Evolutionary conservation across 2,888 invertebrate species (phyloP).

Genomic region (Marasmarcha lunaedactyla): DNA sequence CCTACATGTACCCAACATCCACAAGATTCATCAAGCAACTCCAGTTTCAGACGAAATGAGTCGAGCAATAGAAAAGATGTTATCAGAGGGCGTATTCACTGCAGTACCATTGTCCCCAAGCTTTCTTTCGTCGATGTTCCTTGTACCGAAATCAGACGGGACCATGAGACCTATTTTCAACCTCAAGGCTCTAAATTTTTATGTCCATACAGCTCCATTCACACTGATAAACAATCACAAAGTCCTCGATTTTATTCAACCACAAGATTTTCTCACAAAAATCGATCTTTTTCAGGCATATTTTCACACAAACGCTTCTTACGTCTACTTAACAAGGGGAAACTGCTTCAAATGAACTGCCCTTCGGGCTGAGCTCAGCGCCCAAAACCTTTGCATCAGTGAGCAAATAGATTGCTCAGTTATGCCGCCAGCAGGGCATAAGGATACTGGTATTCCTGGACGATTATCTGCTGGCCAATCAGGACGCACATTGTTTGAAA

Average conservation of each 20-base stretch:
- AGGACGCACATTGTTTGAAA: background rate
- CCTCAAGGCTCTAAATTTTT: conserved; percentile 13
- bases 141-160: conserved; percentile 10
- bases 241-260: conserved; percentile 12
- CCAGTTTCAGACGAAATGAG: background rate
- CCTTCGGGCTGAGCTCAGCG: conserved; percentile 21
- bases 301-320: background rate
- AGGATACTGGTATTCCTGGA: background rate
- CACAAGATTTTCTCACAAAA: conserved; percentile 14
- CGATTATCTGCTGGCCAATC: conserved; percentile 1
- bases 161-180: conserved; percentile 16
- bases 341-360: conserved; percentile 20
- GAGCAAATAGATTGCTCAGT: no score
- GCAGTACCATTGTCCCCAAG: conserved; percentile 4
- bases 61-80: conserved; percentile 1
- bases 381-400: conserved; percentile 16
- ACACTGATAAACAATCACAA: conserved; percentile 6
- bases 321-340: conserved; percentile 13
- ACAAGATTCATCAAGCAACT: background rate
- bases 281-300: conserved; percentile 13
- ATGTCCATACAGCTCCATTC: conserved; percentile 7
- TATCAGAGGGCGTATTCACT: background rate
- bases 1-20: conserved; percentile 2
- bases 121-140: conserved; percentile 10
- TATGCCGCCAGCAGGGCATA: conserved; percentile 1